These are phyloP conservation scores for Clarias macrocephalus DNA, from an alignment of 2,113 vertebrate species.

Conservation along the genomic window DNA sequence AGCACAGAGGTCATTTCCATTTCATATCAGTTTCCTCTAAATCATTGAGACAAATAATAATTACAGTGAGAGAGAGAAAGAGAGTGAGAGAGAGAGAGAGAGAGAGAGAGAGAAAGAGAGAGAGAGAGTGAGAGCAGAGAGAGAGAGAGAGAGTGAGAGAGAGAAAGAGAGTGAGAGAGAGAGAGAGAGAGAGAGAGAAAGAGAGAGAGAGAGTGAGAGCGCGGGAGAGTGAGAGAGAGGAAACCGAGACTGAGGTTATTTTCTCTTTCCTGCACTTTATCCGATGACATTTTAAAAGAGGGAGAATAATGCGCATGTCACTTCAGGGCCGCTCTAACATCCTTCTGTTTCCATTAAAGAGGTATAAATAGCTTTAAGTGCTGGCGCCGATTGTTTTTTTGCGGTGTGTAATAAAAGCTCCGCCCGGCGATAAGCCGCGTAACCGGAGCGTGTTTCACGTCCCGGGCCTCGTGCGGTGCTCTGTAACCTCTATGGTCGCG, in stretches of 20 bases:
- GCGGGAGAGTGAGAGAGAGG: background rate
- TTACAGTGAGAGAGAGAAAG: background rate
- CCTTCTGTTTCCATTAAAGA: conserved; percentile 23
- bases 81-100: background rate
- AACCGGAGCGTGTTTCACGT: background rate
- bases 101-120: background rate
- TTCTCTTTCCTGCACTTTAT: background rate
- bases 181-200: background rate
- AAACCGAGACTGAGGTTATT: background rate
- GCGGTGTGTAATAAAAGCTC: background rate
- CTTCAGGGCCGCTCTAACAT: conserved; percentile 12
- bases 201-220: background rate
- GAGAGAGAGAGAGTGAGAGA: background rate
- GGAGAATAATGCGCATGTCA: conserved; percentile 22
- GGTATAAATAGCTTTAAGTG: conserved; percentile 23
- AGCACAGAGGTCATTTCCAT: conserved; percentile 8
- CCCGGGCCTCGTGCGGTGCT: background rate
- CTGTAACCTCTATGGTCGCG: background rate
- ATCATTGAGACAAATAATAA: background rate
- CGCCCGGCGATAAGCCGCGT: background rate
- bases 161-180: background rate
- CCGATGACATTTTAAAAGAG: conserved; percentile 12
- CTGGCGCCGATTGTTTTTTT: conserved; percentile 18
- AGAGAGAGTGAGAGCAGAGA: background rate
- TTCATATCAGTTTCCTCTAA: conserved; percentile 4